Percentiles rank a stretch among this genome's conserved stretches.
Conservation (phyloP, 2,888 invertebrate genomes). For the Caenorhabditis sp. region DNA sequence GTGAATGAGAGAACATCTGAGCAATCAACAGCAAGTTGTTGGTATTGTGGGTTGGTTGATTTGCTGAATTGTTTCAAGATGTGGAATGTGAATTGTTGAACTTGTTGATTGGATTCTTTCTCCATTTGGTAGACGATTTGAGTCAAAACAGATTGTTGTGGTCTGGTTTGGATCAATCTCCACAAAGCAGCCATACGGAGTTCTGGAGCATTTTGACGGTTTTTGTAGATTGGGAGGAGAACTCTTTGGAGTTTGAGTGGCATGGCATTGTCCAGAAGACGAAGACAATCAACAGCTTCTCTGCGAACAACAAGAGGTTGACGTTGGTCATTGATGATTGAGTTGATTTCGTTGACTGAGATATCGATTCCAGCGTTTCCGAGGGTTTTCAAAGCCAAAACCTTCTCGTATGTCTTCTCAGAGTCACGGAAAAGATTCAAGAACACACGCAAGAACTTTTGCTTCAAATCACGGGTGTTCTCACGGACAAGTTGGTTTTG, state of each 20-base stretch:
- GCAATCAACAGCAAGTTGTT: background rate
- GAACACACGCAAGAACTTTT: conserved; percentile 47
- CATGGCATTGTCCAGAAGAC: conserved; percentile 46
- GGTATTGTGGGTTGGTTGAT: conserved; percentile 43
- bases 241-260: conserved; percentile 46
- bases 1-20: conserved; percentile 23
- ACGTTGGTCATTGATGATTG: conserved; percentile 56
- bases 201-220: conserved; percentile 55
- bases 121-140: conserved; percentile 54
- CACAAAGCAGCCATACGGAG: conserved; percentile 61
- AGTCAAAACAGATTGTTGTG: conserved; percentile 54
- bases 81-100: conserved; percentile 56
- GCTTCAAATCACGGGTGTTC: conserved; percentile 45
- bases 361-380: conserved; percentile 66
- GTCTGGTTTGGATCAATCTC: conserved; percentile 55
- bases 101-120: conserved; percentile 55
- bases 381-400: conserved; percentile 64
- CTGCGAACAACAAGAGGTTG: conserved; percentile 52
- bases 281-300: conserved; percentile 65
- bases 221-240: conserved; percentile 64
- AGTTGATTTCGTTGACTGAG: conserved; percentile 57
- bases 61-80: conserved; percentile 49
- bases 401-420: conserved; percentile 56
- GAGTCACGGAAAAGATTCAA: conserved; percentile 40
- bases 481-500: conserved; percentile 38